Evolutionary conservation across 64 coral and sea anemone species (phyloP).

Genomic region (Platygyra sinensis): DNA sequence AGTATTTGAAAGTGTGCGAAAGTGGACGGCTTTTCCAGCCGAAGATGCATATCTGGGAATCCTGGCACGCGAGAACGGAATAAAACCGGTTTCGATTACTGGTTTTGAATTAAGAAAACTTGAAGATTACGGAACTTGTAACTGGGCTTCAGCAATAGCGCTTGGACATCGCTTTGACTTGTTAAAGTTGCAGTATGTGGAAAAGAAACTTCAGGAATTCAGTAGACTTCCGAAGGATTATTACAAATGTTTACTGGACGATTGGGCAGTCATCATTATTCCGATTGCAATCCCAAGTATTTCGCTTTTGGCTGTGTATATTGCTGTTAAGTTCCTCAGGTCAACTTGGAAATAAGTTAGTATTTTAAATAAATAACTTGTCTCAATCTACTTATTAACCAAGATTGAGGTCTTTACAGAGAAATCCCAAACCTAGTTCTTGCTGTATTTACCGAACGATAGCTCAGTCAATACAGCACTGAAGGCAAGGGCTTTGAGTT

Average conservation of each 20-base stretch:
- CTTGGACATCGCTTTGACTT: background rate
- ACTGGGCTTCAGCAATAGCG: background rate
- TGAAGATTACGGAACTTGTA: background rate
- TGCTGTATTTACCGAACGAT: too few species aligned
- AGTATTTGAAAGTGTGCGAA: background rate
- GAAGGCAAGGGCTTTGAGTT: too few species aligned
- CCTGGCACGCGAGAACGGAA: background rate
- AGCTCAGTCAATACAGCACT: too few species aligned
- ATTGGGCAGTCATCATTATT: background rate
- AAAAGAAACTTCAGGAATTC: background rate
- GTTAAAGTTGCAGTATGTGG: background rate
- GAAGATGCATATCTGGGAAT: conserved; percentile 26
- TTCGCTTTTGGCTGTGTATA: background rate
- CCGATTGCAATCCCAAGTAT: background rate
- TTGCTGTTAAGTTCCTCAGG: background rate
- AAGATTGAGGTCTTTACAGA: too few species aligned
- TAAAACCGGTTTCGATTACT: background rate
- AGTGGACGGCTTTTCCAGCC: background rate
- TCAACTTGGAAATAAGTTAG: background rate
- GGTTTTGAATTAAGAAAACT: background rate
- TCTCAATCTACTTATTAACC: too few species aligned
- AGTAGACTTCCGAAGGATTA: background rate
- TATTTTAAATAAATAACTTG: too few species aligned
- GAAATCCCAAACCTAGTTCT: too few species aligned
- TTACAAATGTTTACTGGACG: background rate